These are phyloP conservation scores for Tetrao urogallus DNA, from an alignment of 2,113 vertebrate species.

Conservation along the genomic window DNA sequence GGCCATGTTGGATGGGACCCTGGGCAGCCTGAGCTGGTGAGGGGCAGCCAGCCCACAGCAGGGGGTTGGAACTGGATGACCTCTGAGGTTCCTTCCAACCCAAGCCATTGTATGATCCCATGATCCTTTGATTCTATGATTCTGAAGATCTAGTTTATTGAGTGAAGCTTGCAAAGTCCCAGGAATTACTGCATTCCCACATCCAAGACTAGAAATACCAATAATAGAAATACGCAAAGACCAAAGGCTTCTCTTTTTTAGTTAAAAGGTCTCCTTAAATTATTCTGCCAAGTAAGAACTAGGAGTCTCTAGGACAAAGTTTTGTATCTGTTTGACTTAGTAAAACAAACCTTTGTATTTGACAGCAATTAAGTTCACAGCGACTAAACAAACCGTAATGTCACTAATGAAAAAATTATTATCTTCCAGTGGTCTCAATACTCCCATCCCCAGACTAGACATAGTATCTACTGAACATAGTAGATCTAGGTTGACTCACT, in stretches of 20 bases:
- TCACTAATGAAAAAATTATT: constrained; percentile 42
- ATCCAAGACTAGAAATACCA: background rate
- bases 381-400: background rate
- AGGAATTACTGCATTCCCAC: background rate
- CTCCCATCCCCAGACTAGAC: background rate
- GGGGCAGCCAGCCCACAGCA: too few species aligned
- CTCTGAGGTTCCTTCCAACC: too few species aligned
- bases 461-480: background rate
- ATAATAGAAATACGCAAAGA: background rate
- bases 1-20: too few species aligned
- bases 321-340: constrained; percentile 21
- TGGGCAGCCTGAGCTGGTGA: too few species aligned
- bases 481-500: constrained; percentile 13
- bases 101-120: too few species aligned
- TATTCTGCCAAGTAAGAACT: background rate
- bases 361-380: constrained; percentile 6
- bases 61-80: too few species aligned
- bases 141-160: background rate
- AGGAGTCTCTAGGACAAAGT: background rate
- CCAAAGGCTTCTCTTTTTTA: background rate
- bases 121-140: too few species aligned
- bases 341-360: constrained; percentile 14
- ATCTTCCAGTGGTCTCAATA: background rate
- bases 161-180: background rate
- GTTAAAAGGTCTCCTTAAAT: background rate